Evolutionary conservation across 1,140 invertebrate genomes (phyloP).

Genomic region (Drosophila burlai): DNA sequence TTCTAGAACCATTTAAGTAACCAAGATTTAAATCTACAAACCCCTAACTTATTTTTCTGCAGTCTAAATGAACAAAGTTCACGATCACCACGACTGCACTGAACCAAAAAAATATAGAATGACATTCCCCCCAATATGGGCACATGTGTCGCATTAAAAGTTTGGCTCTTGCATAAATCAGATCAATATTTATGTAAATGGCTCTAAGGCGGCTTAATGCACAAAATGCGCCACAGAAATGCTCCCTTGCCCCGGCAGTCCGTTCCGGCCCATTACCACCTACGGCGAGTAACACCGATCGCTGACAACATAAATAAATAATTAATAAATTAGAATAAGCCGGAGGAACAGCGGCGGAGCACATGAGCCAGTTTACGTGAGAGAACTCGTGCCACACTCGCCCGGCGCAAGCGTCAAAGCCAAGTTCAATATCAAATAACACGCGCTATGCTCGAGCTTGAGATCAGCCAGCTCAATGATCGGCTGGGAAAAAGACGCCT

Average conservation of each 20-base stretch:
- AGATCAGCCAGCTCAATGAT: conserved; percentile 47
- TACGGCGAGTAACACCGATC: conserved; percentile 42
- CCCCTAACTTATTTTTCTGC: too few relatives aligned
- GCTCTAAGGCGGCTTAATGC: conserved; percentile 70
- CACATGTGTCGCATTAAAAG: conserved; percentile 53
- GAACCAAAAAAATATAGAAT: conserved; percentile 17
- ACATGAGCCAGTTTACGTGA: conserved; percentile 51
- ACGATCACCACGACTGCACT: background rate
- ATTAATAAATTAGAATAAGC: conserved; percentile 75
- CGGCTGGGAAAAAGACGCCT: conserved; percentile 34
- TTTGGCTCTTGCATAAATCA: conserved; percentile 49
- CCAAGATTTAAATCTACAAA: background rate
- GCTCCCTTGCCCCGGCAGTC: background rate
- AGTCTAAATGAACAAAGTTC: conserved; percentile 1
- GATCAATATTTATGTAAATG: conserved; percentile 55
- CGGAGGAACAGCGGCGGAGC: conserved; percentile 41
- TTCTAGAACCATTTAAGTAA: background rate
- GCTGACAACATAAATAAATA: conserved; percentile 79
- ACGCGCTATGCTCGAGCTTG: conserved; percentile 54
- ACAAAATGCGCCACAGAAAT: conserved; percentile 53
- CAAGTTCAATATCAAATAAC: conserved; percentile 80
- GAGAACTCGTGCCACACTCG: conserved; percentile 57
- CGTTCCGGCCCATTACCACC: conserved; percentile 34
- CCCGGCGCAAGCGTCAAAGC: conserved; percentile 47
- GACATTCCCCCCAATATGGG: conserved; percentile 23